Evolutionary conservation across 2,113 vertebrate species (phyloP).

Genomic region (Myocastor coypus): DNA sequence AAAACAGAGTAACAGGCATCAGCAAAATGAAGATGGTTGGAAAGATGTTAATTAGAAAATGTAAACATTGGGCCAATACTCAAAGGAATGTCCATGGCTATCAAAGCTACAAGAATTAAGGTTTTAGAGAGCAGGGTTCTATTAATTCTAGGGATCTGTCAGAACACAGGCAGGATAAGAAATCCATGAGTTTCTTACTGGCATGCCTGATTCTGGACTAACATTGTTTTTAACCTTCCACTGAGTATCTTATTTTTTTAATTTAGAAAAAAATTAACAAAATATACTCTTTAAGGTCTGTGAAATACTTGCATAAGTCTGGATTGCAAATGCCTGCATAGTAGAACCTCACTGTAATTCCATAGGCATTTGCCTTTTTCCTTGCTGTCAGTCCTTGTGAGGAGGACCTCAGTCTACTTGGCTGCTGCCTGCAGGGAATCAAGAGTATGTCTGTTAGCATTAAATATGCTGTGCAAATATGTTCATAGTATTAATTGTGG

Average conservation of each 20-base stretch:
- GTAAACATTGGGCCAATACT: background rate
- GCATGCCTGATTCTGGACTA: background rate
- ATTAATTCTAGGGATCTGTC: background rate
- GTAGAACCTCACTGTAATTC: background rate
- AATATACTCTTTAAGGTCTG: background rate
- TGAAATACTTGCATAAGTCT: background rate
- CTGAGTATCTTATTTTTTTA: conserved; percentile 16
- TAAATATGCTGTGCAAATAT: background rate
- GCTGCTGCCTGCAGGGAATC: background rate
- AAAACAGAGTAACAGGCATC: background rate
- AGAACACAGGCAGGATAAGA: background rate
- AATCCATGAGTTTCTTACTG: background rate
- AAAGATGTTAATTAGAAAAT: conserved; percentile 41
- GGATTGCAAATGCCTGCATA: background rate
- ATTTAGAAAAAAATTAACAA: background rate
- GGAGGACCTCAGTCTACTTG: background rate
- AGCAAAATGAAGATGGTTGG: conserved; percentile 33
- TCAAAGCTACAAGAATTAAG: background rate
- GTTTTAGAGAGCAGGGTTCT: background rate
- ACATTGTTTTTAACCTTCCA: background rate
- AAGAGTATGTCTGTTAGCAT: background rate
- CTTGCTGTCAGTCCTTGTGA: background rate
- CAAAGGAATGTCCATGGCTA: background rate
- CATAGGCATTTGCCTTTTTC: background rate
- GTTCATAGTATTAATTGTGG: background rate